Conservation (phyloP, 2,888 invertebrate species). For the Scaptomyza parva region DNA sequence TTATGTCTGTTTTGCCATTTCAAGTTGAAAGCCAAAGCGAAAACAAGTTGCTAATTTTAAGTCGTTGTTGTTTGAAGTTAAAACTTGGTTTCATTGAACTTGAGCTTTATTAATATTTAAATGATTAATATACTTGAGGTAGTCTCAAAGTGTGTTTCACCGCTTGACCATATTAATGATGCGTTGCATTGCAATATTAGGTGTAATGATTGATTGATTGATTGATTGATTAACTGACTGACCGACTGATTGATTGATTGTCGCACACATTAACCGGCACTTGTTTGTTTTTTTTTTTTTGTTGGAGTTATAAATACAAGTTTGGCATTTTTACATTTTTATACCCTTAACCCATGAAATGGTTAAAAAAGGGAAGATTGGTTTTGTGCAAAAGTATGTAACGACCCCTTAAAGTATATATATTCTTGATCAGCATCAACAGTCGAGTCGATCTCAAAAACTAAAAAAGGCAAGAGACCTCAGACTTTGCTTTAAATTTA, state of each 20-base stretch:
- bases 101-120: conserved; percentile 27
- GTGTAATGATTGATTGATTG: conserved; percentile 16
- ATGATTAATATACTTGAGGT: conserved; percentile 43
- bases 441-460: too few species aligned
- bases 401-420: too few species aligned
- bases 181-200: conserved; percentile 21
- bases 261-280: conserved; percentile 51
- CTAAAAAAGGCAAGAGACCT: too few species aligned
- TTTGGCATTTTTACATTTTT: conserved; percentile 1
- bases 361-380: too few species aligned
- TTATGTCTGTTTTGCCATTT: conserved; percentile 7
- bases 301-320: conserved; percentile 2
- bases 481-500: too few species aligned
- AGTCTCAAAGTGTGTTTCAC: not conserved
- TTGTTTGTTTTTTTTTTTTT: conserved; percentile 35
- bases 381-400: too few species aligned
- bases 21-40: conserved; percentile 28
- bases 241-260: conserved; percentile 44
- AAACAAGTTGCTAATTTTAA: conserved; percentile 15
- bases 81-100: conserved; percentile 51
- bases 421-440: too few species aligned
- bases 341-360: too few species aligned
- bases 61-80: not conserved
- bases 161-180: conserved; percentile 45
- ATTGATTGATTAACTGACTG: conserved; percentile 27